These are phyloP conservation scores for Ophioninae sp. DNA, from an alignment of 2,888 invertebrate genomes.

Conservation along the genomic window DNA sequence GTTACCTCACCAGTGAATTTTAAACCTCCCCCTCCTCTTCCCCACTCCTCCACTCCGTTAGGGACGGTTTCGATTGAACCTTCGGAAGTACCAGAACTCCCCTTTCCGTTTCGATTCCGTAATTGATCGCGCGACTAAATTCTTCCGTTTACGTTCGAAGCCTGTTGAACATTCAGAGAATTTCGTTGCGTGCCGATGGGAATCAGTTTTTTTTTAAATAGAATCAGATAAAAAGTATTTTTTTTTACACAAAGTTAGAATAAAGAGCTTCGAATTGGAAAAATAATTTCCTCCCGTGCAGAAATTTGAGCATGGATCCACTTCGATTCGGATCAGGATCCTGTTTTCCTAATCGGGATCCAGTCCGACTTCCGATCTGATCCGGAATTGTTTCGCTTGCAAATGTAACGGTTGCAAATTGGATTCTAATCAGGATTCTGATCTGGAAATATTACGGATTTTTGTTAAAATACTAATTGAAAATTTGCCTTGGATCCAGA, in stretches of 20 bases:
- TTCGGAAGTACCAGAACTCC: background rate
- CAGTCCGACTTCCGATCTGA: too few species aligned
- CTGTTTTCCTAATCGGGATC: too few species aligned
- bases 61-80: background rate
- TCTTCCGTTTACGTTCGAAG: slow-evolving; percentile 15
- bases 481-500: too few species aligned
- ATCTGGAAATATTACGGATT: too few species aligned
- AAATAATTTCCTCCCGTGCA: background rate
- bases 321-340: too few species aligned
- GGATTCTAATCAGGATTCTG: too few species aligned
- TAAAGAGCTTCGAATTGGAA: background rate
- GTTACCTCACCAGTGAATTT: background rate
- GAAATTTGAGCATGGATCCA: too few species aligned
- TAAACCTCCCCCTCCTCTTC: slow-evolving; percentile 18
- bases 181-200: background rate
- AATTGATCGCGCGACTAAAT: slow-evolving; percentile 4
- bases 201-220: background rate
- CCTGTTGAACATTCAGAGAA: slow-evolving; percentile 27
- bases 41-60: background rate
- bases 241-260: background rate
- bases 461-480: too few species aligned
- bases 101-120: background rate
- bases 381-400: too few species aligned
- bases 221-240: background rate
- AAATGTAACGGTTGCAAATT: too few species aligned